phyloP scores from a whole-genome alignment of 2,888 invertebrate genomes.

The Portevinia maculata region DNA sequence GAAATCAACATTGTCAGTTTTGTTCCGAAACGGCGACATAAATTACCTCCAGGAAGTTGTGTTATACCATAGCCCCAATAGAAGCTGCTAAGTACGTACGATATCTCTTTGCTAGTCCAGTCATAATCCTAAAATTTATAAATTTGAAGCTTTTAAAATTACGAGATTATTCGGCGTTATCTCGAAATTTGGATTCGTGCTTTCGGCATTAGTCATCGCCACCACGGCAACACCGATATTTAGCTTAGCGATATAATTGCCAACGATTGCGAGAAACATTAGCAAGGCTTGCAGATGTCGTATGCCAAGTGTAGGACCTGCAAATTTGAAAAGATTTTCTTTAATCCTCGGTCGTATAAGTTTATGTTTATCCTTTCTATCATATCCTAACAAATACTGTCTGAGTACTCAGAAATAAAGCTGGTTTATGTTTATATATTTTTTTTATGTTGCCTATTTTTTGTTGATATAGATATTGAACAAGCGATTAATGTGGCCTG shows the following conservation, averaged over 20 bases:
- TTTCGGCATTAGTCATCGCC: constrained; percentile 87
- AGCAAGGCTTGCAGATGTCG: constrained; percentile 86
- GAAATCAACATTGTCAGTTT: constrained; percentile 85
- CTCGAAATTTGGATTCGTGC: constrained; percentile 83
- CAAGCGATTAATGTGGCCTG: neutral
- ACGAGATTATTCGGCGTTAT: constrained; percentile 78
- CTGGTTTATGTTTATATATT: too few species aligned
- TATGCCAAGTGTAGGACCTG: constrained; percentile 84
- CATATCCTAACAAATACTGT: too few species aligned
- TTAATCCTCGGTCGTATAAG: neutral
- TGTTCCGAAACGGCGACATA: constrained; percentile 89
- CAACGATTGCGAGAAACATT: constrained; percentile 85
- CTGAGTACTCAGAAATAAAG: too few species aligned
- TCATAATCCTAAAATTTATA: constrained; percentile 78
- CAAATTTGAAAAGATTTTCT: constrained; percentile 74
- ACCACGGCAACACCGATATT: constrained; percentile 89
- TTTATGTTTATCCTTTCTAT: neutral
- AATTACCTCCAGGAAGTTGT: constrained; percentile 86
- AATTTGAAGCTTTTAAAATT: constrained; percentile 67
- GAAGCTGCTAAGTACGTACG: constrained; percentile 88
- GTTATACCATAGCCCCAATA: constrained; percentile 90
- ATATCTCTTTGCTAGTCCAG: constrained; percentile 84
- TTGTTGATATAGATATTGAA: neutral
- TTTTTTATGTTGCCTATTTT: too few species aligned
- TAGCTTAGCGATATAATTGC: constrained; percentile 86